Evolutionary conservation across 2,113 vertebrate genomes (phyloP).

Genomic region (Pogonocichla stellata): DNA sequence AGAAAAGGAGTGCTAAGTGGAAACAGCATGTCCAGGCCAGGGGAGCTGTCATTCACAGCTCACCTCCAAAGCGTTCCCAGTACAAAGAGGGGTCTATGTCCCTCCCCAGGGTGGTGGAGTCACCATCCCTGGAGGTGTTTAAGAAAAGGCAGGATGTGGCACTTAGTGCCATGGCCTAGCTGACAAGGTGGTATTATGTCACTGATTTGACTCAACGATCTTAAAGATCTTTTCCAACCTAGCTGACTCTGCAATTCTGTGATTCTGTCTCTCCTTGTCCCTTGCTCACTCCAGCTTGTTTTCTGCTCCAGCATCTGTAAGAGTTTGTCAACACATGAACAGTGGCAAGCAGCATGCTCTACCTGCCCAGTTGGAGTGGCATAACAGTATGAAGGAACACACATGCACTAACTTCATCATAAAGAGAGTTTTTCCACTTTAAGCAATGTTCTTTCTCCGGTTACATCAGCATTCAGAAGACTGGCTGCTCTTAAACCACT

Average conservation of each 20-base stretch:
- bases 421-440: background rate
- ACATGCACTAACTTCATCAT: background rate
- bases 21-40: background rate
- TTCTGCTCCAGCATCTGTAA: background rate
- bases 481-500: background rate
- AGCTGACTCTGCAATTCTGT: background rate
- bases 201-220: rapidly evolving
- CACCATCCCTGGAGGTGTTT: background rate
- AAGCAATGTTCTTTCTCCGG: background rate
- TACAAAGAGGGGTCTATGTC: background rate
- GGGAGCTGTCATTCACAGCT: background rate
- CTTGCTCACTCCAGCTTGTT: background rate
- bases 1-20: conserved; percentile 15
- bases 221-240: background rate
- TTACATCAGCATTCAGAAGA: background rate
- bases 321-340: background rate
- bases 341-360: background rate
- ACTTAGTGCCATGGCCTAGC: background rate
- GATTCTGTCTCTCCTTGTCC: background rate
- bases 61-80: background rate
- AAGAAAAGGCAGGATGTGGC: background rate
- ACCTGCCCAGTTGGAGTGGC: background rate
- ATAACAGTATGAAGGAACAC: background rate
- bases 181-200: background rate
- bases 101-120: background rate